Conservation (phyloP, 1,140 invertebrate species). For the Eriosoma lanigerum region DNA sequence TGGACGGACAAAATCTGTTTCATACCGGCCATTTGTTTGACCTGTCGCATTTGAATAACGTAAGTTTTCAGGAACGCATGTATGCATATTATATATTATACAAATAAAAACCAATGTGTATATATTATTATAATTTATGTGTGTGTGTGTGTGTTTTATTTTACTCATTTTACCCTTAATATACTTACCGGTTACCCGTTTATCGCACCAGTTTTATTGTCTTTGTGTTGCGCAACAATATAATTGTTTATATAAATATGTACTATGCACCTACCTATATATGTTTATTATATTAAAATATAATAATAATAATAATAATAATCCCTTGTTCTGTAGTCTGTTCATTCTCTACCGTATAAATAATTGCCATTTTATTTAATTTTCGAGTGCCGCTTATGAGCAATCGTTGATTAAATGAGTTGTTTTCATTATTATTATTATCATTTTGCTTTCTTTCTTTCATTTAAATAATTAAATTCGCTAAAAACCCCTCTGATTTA, state of each 20-base stretch:
- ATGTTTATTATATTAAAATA: too few relatives aligned
- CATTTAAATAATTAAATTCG: constrained; percentile 24
- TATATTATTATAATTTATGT: too few relatives aligned
- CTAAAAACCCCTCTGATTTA: constrained; percentile 15
- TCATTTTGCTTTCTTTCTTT: not conserved
- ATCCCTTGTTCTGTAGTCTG: too few relatives aligned
- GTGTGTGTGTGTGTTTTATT: not conserved
- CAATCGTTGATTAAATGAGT: constrained; percentile 28
- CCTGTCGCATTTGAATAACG: constrained; percentile 49
- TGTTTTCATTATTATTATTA: constrained; percentile 6
- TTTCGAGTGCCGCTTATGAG: not conserved
- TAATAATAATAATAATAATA: too few relatives aligned
- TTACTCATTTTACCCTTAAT: not conserved
- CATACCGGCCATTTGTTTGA: constrained; percentile 49
- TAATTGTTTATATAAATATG: too few relatives aligned
- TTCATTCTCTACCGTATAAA: not conserved
- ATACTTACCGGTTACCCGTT: not conserved
- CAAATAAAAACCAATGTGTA: not conserved
- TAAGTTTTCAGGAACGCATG: constrained; percentile 26
- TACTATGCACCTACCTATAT: too few relatives aligned
- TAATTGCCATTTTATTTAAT: not conserved
- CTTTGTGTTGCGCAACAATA: too few relatives aligned
- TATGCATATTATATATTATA: too few relatives aligned
- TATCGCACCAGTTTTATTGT: too few relatives aligned
- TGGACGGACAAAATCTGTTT: constrained; percentile 51